Evolutionary conservation across 2,888 invertebrate genomes (phyloP).

Genomic region (Lasioglossum villosulum): DNA sequence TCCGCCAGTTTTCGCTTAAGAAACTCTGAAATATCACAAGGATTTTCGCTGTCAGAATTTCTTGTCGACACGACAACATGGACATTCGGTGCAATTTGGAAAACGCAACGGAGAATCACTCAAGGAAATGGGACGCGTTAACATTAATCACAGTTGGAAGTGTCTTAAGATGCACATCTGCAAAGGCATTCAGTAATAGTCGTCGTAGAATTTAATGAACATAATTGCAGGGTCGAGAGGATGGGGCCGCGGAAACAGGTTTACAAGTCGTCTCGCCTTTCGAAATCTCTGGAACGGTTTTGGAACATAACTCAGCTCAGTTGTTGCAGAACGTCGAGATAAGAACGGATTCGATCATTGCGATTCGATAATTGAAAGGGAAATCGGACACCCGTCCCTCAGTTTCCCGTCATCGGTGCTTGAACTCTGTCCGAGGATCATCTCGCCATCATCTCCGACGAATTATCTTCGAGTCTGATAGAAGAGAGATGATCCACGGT

Average conservation of each 20-base stretch:
- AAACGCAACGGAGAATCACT: neutral
- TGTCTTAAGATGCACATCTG: neutral
- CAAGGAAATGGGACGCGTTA: neutral
- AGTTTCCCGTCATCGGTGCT: neutral
- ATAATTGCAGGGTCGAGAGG: neutral
- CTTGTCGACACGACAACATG: neutral
- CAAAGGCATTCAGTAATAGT: neutral
- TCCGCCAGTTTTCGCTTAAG: too few relatives aligned
- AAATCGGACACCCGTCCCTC: conserved; percentile 6
- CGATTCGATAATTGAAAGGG: conserved; percentile 15
- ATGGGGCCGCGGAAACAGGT: neutral
- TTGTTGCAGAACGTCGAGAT: neutral
- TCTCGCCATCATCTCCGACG: neutral
- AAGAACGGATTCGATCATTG: neutral
- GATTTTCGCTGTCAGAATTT: neutral
- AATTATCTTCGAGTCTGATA: neutral
- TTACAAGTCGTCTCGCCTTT: neutral
- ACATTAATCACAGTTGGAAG: neutral
- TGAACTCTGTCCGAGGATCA: neutral
- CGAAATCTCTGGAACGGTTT: neutral
- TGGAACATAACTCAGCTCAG: neutral
- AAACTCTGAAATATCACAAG: neutral
- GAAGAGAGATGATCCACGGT: neutral
- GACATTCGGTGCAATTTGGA: neutral
- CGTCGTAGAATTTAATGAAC: neutral